These are phyloP conservation scores for Tipula lateralis DNA, from an alignment of 2,888 invertebrate genomes.

Conservation along the genomic window DNA sequence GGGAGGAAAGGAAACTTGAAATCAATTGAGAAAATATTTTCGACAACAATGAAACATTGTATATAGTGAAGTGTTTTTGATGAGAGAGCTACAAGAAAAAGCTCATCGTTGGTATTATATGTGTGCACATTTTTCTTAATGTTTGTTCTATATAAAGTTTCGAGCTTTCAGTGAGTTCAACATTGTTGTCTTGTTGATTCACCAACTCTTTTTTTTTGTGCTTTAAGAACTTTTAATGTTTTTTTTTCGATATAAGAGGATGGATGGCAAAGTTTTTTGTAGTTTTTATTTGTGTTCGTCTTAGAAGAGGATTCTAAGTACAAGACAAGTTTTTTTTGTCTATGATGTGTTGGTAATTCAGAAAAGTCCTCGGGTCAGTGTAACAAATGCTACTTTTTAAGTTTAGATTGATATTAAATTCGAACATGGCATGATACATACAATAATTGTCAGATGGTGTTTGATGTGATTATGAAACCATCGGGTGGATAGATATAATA, in stretches of 20 bases:
- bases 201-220: neutral
- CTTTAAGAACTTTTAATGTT: neutral
- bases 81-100: neutral
- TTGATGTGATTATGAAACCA: no score
- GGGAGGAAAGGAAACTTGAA: neutral
- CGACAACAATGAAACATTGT: neutral
- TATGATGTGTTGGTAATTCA: no score
- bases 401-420: no score
- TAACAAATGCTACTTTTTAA: no score
- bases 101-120: neutral
- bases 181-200: neutral
- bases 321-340: no score
- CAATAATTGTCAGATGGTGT: no score
- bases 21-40: neutral
- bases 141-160: neutral
- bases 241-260: neutral
- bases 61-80: neutral
- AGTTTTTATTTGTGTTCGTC: neutral
- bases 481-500: no score
- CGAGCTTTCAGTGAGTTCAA: neutral
- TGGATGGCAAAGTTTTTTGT: neutral
- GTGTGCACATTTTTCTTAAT: neutral
- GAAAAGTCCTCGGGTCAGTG: no score
- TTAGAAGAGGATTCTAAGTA: no score
- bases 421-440: no score